Conservation (phyloP, 1,140 invertebrate genomes). For the Drosophila truncata region DNA sequence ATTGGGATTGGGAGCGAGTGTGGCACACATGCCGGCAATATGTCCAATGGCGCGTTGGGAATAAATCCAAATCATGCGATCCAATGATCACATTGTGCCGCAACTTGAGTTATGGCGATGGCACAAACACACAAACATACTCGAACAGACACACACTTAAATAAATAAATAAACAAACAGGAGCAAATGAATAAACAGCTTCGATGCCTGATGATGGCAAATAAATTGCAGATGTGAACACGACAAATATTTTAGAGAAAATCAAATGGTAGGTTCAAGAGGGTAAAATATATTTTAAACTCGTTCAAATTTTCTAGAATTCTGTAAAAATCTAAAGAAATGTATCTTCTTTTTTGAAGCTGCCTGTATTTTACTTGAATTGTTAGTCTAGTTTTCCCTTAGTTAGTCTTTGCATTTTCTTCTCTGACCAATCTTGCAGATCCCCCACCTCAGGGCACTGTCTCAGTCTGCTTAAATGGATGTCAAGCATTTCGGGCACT, state of each 20-base stretch:
- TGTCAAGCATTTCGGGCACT: slow-evolving; percentile 54
- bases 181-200: slow-evolving; percentile 53
- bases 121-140: slow-evolving; percentile 27
- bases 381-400: background rate
- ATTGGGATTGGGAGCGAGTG: slow-evolving; percentile 54
- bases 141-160: background rate
- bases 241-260: slow-evolving; percentile 44
- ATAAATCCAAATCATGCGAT: slow-evolving; percentile 84
- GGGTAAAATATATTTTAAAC: background rate
- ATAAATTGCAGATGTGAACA: slow-evolving; percentile 74
- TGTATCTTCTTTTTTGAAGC: background rate
- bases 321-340: background rate
- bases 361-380: background rate
- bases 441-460: slow-evolving; percentile 17
- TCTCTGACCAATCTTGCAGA: slow-evolving; percentile 39
- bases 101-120: slow-evolving; percentile 78
- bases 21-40: slow-evolving; percentile 81
- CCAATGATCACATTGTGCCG: slow-evolving; percentile 80
- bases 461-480: slow-evolving; percentile 64
- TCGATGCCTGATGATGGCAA: slow-evolving; percentile 62
- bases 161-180: slow-evolving; percentile 15
- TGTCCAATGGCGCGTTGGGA: slow-evolving; percentile 79
- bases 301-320: background rate
- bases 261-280: slow-evolving; percentile 30
- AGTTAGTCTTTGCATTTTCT: background rate